phyloP scores from a whole-genome alignment of 2,797 vertebrate species.

The Acanthurus tractus region DNA sequence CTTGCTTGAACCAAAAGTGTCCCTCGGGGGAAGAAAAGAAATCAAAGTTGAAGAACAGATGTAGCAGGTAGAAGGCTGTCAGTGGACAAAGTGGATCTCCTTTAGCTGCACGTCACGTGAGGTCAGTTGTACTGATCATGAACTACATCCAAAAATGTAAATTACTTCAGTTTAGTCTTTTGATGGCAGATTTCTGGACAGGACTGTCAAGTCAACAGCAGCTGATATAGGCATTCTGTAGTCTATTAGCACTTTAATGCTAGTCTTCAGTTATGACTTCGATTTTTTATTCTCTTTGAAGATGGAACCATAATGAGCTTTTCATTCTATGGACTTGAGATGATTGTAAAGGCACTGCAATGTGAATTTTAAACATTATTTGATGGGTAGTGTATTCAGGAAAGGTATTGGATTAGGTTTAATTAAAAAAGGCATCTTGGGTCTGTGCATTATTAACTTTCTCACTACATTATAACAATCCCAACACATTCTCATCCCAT shows the following conservation, averaged over 20 bases:
- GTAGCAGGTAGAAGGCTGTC: conserved; percentile 22
- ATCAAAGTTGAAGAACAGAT: conserved; percentile 24
- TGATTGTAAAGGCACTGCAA: not conserved
- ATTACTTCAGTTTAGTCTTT: conserved; percentile 17
- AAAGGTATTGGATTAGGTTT: not conserved
- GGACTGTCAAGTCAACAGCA: conserved; percentile 26
- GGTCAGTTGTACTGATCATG: conserved; percentile 31
- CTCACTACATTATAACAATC: too few relatives aligned
- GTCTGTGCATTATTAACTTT: not conserved
- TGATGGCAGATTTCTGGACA: conserved; percentile 27
- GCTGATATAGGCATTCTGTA: conserved; percentile 30
- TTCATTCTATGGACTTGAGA: not conserved
- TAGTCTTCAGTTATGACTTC: conserved; percentile 9
- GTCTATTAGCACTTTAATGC: conserved; percentile 19
- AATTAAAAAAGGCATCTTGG: not conserved
- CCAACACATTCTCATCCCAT: too few relatives aligned
- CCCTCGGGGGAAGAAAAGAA: not conserved
- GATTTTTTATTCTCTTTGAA: conserved; percentile 16
- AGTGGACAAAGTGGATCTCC: conserved; percentile 13
- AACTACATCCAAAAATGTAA: conserved; percentile 38
- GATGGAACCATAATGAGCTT: not conserved
- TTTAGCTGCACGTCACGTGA: conserved; percentile 31
- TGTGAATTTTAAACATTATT: not conserved
- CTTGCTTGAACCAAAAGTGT: conserved; percentile 23
- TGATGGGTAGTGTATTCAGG: not conserved